Conservation (phyloP, 2,113 vertebrate species). For the Manacus vitellinus region DNA sequence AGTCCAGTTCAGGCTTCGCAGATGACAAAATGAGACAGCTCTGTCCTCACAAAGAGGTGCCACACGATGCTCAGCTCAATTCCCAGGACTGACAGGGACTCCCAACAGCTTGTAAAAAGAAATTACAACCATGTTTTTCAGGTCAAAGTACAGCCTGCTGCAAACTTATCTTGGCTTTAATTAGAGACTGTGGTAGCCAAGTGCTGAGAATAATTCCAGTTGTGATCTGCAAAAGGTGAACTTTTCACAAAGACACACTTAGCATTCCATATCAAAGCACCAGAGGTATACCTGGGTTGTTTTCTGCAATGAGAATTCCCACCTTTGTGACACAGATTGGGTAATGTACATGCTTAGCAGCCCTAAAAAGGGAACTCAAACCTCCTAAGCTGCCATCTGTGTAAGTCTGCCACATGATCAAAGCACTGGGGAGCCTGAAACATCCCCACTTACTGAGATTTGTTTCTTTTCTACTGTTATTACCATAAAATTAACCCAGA, state of each 20-base stretch:
- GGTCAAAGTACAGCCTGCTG: background rate
- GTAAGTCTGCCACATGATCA: background rate
- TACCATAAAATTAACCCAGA: background rate
- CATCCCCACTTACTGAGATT: background rate
- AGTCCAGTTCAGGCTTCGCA: background rate
- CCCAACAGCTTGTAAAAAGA: background rate
- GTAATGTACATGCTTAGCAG: background rate
- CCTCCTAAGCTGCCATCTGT: background rate
- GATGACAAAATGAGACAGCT: background rate
- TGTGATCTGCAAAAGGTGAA: background rate
- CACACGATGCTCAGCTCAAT: background rate
- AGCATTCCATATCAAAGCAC: background rate
- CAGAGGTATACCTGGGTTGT: background rate
- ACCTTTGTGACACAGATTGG: background rate
- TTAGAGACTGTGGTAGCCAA: background rate
- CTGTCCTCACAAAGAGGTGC: background rate
- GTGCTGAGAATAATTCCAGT: background rate
- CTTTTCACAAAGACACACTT: background rate
- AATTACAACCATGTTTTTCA: background rate
- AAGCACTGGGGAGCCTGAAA: background rate
- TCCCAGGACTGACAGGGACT: background rate
- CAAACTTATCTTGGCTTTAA: background rate
- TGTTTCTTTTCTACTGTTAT: background rate
- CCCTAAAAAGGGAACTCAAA: background rate
- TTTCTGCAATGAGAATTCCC: background rate